phyloP scores from a whole-genome alignment of 2,113 vertebrate genomes.

The Epinephelus moara region DNA sequence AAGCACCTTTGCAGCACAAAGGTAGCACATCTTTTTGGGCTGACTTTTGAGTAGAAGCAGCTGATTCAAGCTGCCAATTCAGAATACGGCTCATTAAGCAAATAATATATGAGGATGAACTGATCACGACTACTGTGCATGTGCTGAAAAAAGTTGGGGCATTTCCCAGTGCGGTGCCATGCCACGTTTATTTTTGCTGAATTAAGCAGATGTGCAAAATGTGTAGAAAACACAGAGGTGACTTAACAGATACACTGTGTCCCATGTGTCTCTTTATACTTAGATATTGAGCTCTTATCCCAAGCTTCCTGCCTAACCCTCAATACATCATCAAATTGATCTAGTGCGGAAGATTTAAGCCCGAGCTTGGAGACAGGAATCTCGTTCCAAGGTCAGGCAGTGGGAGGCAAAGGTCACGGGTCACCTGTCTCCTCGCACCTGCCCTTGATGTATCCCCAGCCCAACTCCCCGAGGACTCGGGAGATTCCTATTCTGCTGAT shows the following conservation, averaged over 20 bases:
- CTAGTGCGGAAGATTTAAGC: conserved; percentile 68
- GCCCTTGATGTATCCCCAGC: conserved; percentile 75
- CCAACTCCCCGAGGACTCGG: conserved; percentile 32
- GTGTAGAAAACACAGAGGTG: conserved; percentile 47
- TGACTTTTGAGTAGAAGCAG: conserved; percentile 3
- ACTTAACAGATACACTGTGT: conserved; percentile 40
- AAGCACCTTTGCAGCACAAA: background rate
- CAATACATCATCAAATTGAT: conserved; percentile 82
- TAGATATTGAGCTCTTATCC: conserved; percentile 75
- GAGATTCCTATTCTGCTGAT: conserved; percentile 76
- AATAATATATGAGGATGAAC: background rate
- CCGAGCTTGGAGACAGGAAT: conserved; percentile 65
- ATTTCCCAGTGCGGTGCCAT: conserved; percentile 1
- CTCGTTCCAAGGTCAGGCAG: conserved; percentile 71
- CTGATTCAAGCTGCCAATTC: conserved; percentile 3
- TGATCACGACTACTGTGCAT: background rate
- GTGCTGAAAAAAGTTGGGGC: background rate
- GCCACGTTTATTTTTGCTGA: conserved; percentile 39
- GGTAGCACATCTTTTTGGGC: background rate
- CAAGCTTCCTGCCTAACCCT: conserved; percentile 56
- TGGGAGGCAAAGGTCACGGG: conserved; percentile 65
- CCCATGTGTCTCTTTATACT: conserved; percentile 66
- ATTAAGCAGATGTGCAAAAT: conserved; percentile 35
- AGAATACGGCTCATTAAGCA: conserved; percentile 1
- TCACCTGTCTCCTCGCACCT: conserved; percentile 75